Evolutionary conservation across 2,888 invertebrate genomes (phyloP), one percentile per base, ranked within the genome.

Genomic region (Ephialtes manifestator): DNA sequence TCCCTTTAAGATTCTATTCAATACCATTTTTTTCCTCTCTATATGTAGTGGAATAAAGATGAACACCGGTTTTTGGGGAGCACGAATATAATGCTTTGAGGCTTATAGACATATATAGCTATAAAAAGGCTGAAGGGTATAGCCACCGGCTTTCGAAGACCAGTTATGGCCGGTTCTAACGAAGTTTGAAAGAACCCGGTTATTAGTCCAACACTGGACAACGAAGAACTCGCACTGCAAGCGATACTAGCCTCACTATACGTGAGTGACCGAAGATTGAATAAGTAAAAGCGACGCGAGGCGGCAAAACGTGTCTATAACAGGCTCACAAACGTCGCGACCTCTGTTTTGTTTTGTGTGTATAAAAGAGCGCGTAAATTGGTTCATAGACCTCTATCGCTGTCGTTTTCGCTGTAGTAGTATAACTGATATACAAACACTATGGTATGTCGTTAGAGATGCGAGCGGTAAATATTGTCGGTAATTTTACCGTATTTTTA

Each of bases 181-280:
- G 87, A 91, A 90, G 86, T 87, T 88, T 90, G 89, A 91, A 91
- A 91, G 89, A 88, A 88, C 81, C 86, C 86, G 86, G 86, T 88
- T 91, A 89, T 88, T 88, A 86, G 84, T 70, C 58, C 68, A 55
- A 55, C 60, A 20, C 58, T 60, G 76, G 46, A 18, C 20, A 46
- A 39, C 10, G 28, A 18, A 39, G 53, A 24, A 15, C 7, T 13
- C 68, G 43, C 63, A 24, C 18, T 39, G 76, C 20, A 15, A 28
- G 60, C 31, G 60, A 31, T 75, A 10, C 63, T 31, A 31, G 48
- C 48, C 48, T 75, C 55, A 55, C 24, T 18, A 15, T 24, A 13
- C 28, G 28, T 18, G 58, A 60, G 51, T 28, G 48, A 71, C 31
- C 60, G 60, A 79, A 79, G 71, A 79, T 79, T 79, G 70, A 79